These are phyloP conservation scores for Chelmon rostratus DNA, from an alignment of 2,797 vertebrate species.

Conservation along the genomic window DNA sequence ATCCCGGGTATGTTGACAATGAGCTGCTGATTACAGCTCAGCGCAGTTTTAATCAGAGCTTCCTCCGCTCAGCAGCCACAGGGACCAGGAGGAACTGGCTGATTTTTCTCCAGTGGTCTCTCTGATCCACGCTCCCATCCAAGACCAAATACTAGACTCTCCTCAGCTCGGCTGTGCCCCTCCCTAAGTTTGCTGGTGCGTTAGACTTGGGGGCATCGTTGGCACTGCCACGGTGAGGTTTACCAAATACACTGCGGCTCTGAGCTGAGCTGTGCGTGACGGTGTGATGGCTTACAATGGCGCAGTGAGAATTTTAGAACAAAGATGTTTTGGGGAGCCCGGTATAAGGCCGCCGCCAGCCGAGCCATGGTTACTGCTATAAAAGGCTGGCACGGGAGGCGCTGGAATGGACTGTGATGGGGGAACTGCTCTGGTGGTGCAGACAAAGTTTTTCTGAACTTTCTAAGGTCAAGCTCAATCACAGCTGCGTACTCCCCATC, in stretches of 20 bases:
- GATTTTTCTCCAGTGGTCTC: constrained; percentile 62
- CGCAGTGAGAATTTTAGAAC: constrained; percentile 45
- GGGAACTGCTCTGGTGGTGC: constrained; percentile 30
- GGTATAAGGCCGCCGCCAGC: constrained; percentile 34
- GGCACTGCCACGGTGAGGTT: constrained; percentile 50
- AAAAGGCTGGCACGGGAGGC: constrained; percentile 43
- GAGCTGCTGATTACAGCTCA: constrained; percentile 75
- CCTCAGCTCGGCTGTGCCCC: constrained; percentile 37
- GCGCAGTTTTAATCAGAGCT: constrained; percentile 76
- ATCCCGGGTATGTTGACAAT: constrained; percentile 57
- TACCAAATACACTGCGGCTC: constrained; percentile 46
- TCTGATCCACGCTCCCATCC: constrained; percentile 53
- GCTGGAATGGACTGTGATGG: constrained; percentile 34
- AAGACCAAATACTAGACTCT: constrained; percentile 69
- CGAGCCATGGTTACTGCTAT: constrained; percentile 62
- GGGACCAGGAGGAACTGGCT: constrained; percentile 70
- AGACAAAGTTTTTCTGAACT: constrained; percentile 19
- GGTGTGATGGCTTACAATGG: constrained; percentile 36
- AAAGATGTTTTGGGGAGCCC: constrained; percentile 39
- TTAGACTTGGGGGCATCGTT: constrained; percentile 54
- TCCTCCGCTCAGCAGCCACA: constrained; percentile 70
- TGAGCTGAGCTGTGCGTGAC: constrained; percentile 57
- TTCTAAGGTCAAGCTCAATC: constrained; percentile 58
- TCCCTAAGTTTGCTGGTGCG: constrained; percentile 50
- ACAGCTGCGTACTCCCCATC: constrained; percentile 53